Conservation (phyloP, 2,113 vertebrate species). For the Tyrannus savana region DNA sequence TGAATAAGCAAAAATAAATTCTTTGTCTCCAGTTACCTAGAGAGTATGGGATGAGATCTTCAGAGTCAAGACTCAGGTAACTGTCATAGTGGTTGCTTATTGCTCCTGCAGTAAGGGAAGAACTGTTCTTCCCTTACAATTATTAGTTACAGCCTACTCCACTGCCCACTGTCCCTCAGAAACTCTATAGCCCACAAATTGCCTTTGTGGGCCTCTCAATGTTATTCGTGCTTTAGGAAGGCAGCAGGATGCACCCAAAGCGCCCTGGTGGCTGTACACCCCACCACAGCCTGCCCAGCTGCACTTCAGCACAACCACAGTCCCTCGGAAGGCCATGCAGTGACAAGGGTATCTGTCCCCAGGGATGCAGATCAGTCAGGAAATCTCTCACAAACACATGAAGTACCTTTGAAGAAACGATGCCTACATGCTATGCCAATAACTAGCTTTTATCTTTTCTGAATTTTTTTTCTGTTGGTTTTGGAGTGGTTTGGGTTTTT, state of each 20-base stretch:
- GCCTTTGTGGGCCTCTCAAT: neutral
- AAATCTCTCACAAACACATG: neutral
- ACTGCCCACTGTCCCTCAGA: neutral
- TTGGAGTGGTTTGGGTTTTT: neutral
- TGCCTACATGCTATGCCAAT: neutral
- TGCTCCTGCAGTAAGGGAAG: neutral
- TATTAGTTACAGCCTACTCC: neutral
- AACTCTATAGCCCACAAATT: neutral
- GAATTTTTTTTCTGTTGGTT: neutral
- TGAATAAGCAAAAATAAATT: neutral
- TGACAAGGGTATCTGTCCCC: neutral
- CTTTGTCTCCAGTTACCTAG: neutral
- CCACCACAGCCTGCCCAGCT: fast-evolving
- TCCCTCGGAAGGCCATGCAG: neutral
- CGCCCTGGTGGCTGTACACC: fast-evolving
- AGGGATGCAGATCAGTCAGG: neutral
- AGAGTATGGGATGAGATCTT: neutral
- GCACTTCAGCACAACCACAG: neutral
- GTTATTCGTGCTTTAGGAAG: too few relatives aligned
- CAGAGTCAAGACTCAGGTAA: neutral
- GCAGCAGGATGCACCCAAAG: fast-evolving
- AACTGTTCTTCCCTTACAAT: neutral
- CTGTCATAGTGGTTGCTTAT: neutral
- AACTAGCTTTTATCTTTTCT: neutral
- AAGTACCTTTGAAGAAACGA: neutral